These are phyloP conservation scores for Perca fluviatilis DNA, from an alignment of 2,113 vertebrate genomes.

Conservation along the genomic window DNA sequence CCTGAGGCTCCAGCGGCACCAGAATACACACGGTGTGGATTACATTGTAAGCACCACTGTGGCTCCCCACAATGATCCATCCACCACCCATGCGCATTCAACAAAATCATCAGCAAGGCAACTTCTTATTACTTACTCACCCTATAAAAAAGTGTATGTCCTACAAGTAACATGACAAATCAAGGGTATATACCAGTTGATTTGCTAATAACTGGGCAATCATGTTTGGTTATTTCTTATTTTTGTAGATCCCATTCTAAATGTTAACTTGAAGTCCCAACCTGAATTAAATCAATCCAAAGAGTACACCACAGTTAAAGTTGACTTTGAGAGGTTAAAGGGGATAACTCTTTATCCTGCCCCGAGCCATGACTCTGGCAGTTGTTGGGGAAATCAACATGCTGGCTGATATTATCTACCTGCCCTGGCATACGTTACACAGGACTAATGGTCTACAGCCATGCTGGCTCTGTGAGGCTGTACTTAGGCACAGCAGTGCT, in stretches of 20 bases:
- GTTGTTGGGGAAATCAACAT: neutral
- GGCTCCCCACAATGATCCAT: constrained; percentile 18
- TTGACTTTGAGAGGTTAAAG: constrained; percentile 1
- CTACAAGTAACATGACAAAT: neutral
- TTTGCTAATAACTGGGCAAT: neutral
- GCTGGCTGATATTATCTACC: neutral
- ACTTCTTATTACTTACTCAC: neutral
- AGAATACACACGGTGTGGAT: constrained; percentile 67
- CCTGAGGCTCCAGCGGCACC: constrained; percentile 46
- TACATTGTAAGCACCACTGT: constrained; percentile 56
- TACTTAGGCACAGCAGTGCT: too few relatives aligned
- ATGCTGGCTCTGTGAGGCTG: too few relatives aligned
- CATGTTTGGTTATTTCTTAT: neutral
- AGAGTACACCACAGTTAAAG: neutral
- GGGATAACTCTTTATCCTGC: neutral
- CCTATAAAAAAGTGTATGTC: neutral
- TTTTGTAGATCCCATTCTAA: neutral
- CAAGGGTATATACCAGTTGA: neutral
- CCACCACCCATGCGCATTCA: constrained; percentile 2
- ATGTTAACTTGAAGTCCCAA: neutral
- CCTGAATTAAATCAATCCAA: constrained; percentile 13
- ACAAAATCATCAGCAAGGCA: constrained; percentile 14
- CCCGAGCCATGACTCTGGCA: neutral
- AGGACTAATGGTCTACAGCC: neutral
- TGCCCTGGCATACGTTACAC: constrained; percentile 2